Conservation (phyloP, 2,888 invertebrate species). For the Vannuccia rotundouncinata region DNA sequence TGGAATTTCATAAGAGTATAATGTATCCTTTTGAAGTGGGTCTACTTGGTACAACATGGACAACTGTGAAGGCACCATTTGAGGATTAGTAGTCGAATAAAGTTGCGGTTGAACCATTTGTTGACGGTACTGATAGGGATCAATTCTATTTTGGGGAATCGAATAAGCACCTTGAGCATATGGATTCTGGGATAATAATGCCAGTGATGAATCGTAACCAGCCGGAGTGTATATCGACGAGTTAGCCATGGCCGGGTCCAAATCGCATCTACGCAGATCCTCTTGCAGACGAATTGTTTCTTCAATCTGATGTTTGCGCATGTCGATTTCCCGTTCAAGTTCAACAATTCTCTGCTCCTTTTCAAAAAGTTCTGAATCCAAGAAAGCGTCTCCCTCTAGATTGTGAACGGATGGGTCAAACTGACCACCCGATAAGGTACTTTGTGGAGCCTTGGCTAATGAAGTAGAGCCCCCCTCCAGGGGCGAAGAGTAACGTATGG, state of each 20-base stretch:
- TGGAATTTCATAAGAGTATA: not conserved
- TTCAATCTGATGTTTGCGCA: constrained; percentile 62
- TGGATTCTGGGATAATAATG: not conserved
- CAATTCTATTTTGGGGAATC: not conserved
- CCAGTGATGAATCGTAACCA: not conserved
- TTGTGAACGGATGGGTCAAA: not conserved
- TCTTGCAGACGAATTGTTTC: constrained; percentile 61
- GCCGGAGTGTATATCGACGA: not conserved
- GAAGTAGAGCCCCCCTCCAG: not conserved
- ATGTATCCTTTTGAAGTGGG: not conserved
- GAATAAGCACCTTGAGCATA: not conserved
- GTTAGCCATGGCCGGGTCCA: not conserved
- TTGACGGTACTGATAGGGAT: not conserved
- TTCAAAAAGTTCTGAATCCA: constrained; percentile 59
- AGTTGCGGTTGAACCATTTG: not conserved
- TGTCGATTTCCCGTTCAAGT: constrained; percentile 63
- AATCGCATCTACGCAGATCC: constrained; percentile 51
- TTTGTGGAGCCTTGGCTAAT: not conserved
- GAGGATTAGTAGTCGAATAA: not conserved
- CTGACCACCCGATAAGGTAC: not conserved
- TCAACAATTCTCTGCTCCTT: constrained; percentile 62
- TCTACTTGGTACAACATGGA: not conserved
- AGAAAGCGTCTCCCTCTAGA: not conserved
- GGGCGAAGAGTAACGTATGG: not conserved
- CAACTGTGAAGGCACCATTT: not conserved